Evolutionary conservation across 2,888 invertebrate species (phyloP), one percentile per base, ranked within the genome.

Genomic region (Euproctis similis): DNA sequence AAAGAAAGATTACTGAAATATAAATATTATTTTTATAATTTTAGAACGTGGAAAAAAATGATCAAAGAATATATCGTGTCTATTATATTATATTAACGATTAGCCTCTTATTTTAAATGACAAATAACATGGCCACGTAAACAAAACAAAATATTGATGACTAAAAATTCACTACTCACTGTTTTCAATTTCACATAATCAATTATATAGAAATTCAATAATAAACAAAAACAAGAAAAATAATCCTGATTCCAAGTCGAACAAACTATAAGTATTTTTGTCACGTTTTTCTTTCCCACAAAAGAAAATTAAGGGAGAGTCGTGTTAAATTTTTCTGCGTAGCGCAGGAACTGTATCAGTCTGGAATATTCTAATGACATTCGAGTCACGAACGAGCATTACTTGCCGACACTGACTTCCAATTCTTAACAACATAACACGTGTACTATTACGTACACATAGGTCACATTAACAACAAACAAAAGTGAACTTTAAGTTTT

Each of bases 351-450:
- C 42, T 50, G 49, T 59, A 57, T 70, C 68, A 74, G 69, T 71
- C 66, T 62, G 22, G 26, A 31, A 70, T 70, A 76, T 71, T 68
- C 69, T 70, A 71, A 74, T 68, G 57, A 61, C 62, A 82, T 81
- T 80, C 81, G 28, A 39, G 73, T 77, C 82, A 84, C 82, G 82
- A 72, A 59, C 76, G 48, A 23, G 77, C 77, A 76, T 82, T 82
- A 81, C 81, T 84, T 71, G 74, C 72, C 80, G 69, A 77, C 81
- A 81, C 72, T 81, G 80, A 82, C 81, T 82, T 81, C 80, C 78
- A 82, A 81, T 82, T 77, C 74, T 70, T 66, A 64, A 59, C 59
- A 52, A 53, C 53, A 45, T 42, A 41, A 51, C 43, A 50, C 47
- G n/a, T n/a, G n/a, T 14, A 6, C 6, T 47, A 59, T 55, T 52